Evolutionary conservation across 1,140 invertebrate species (phyloP), one percentile per base, ranked within the genome.

Genomic region (Zaprionus kolodkinae): DNA sequence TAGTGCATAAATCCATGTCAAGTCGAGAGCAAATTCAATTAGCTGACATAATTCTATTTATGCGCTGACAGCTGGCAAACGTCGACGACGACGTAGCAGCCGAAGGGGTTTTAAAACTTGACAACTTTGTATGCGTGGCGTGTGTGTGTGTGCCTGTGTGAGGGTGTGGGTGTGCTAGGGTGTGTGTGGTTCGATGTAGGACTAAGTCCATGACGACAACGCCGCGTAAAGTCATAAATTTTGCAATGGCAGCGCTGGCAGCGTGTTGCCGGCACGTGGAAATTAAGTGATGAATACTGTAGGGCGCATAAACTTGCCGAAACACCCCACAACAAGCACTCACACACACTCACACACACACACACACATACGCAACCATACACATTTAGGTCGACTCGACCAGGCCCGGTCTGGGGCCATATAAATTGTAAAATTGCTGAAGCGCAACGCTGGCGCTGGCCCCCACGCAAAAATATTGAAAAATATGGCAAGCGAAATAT

Each of bases 251-350:
- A 89, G 78, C 45, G 75, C 12, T n/a, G n/a, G 13, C 38, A 17
- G 40, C 71, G 21, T 73, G 21, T 73, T 68, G 45, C 56, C 82
- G 69, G 82, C 78, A 88, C 85, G 85, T 90, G 85, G 81, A 88
- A 88, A 89, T 88, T 88, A 85, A 85, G 85, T 88, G 85, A 88
- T 85, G 85, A 88, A 88, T 88, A 84, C 80, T 68, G 80, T 76
- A 83, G 84, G 77, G 71, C 77, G 69, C 77, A 80, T 78, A 79
- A 72, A 87, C 81, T 78, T 70, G 71, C 71, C 65, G 70, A 81
- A 72, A 81, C 56, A 61, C 59, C 30, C 21, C 30, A 36, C n/a
- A 36, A 54, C 59, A 69, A 6, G 2, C 68, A 60, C 61, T 38
- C 61, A 52, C 40, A n/a, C 52, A 35, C 61, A 52, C 40, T 12